Evolutionary conservation across 2,888 invertebrate genomes (phyloP).

Genomic region (Amaurobius ferox): DNA sequence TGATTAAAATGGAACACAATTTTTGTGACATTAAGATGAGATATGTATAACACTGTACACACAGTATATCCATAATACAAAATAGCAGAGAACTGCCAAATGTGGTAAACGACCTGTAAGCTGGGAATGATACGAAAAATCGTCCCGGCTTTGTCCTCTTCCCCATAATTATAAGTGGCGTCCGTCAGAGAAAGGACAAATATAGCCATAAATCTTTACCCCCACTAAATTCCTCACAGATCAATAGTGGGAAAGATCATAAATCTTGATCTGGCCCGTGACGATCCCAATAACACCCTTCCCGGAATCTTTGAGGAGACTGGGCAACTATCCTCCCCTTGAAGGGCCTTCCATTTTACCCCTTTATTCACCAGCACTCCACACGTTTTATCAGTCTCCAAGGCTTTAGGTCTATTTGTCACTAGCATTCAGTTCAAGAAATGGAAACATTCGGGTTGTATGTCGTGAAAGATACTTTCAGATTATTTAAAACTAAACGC

Average conservation of each 20-base stretch:
- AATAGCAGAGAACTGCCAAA: slow-evolving; percentile 29
- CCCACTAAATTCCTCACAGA: slow-evolving; percentile 68
- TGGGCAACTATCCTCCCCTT: slow-evolving; percentile 27
- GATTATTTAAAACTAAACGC: too few relatives aligned
- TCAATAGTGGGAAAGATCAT: slow-evolving; percentile 66
- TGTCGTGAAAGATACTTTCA: neutral
- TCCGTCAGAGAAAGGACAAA: slow-evolving; percentile 68
- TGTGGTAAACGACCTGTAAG: slow-evolving; percentile 46
- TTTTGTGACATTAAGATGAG: too few relatives aligned
- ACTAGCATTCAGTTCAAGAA: neutral
- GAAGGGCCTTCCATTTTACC: slow-evolving; percentile 41
- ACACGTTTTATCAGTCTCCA: neutral
- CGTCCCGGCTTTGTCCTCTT: neutral
- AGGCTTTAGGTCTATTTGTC: neutral
- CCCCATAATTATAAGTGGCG: slow-evolving; percentile 70
- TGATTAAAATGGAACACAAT: too few relatives aligned
- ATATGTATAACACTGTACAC: too few relatives aligned
- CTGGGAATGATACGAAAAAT: neutral
- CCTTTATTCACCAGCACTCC: slow-evolving; percentile 35
- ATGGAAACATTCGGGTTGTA: neutral
- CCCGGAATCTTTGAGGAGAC: slow-evolving; percentile 51
- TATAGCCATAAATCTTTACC: slow-evolving; percentile 71
- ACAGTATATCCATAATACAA: too few relatives aligned
- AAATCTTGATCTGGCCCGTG: slow-evolving; percentile 60
- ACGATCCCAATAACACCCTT: slow-evolving; percentile 64